A percentile compares a stretch with the other conserved stretches of the same genome.
phyloP scores from a whole-genome alignment of 2,888 invertebrate species.

The Oscheius sp. region DNA sequence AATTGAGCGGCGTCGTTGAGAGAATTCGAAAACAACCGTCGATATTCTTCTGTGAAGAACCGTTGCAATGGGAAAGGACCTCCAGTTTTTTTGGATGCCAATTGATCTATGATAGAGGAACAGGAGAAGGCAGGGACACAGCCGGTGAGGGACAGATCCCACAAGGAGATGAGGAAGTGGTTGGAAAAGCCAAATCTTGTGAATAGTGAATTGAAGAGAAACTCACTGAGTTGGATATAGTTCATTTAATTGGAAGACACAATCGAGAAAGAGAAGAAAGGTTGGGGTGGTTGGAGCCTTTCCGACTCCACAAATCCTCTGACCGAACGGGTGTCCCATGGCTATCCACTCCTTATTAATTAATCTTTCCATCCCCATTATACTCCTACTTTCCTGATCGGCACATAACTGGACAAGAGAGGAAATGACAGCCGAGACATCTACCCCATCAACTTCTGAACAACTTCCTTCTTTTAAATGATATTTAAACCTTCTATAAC shows the following conservation, averaged over 20 bases:
- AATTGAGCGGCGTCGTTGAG: conserved; percentile 37
- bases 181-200: conserved; percentile 86
- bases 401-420: conserved; percentile 86
- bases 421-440: conserved; percentile 84
- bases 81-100: conserved; percentile 33
- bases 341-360: conserved; percentile 80
- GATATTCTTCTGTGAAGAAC: conserved; percentile 39
- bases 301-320: conserved; percentile 40
- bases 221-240: conserved; percentile 82
- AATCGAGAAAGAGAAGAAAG: conserved; percentile 89
- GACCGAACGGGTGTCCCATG: conserved; percentile 57
- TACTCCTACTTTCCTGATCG: conserved; percentile 74
- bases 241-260: conserved; percentile 87
- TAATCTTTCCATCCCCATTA: conserved; percentile 24
- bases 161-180: conserved; percentile 87
- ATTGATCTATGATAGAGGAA: conserved; percentile 41
- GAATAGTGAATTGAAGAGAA: neutral
- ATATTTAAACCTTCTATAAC: conserved; percentile 23
- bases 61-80: conserved; percentile 43
- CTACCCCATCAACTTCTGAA: conserved; percentile 78
- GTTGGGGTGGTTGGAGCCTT: conserved; percentile 80
- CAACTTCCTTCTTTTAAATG: conserved; percentile 2
- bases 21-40: conserved; percentile 43
- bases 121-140: conserved; percentile 85
- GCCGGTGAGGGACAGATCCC: conserved; percentile 88